phyloP scores from a whole-genome alignment of 2,113 vertebrate species.

The Ammodytes dubius region DNA sequence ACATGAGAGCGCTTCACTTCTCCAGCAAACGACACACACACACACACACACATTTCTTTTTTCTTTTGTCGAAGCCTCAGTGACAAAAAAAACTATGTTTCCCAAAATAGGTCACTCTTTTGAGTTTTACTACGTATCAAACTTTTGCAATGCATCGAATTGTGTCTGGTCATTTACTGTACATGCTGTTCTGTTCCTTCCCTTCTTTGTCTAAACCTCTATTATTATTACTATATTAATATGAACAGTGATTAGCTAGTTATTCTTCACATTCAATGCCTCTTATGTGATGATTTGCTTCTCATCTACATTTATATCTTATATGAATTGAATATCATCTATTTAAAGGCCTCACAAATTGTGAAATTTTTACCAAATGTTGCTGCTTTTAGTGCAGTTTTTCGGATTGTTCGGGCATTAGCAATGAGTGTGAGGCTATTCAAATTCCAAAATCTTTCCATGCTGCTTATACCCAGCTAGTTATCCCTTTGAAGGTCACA shows the following conservation, averaged over 20 bases:
- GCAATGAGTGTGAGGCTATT: background rate
- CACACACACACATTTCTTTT: background rate
- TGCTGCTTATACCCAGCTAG: background rate
- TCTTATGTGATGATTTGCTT: background rate
- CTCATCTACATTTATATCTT: background rate
- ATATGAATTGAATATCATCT: background rate
- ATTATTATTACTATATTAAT: background rate
- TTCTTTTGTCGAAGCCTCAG: constrained; percentile 8
- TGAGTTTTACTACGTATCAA: constrained; percentile 11
- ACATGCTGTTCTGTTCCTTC: background rate
- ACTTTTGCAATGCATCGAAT: background rate
- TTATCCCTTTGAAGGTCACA: no score
- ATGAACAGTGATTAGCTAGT: background rate
- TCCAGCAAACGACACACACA: constrained; percentile 1
- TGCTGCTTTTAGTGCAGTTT: background rate
- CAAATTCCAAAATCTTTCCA: background rate
- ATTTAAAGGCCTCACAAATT: background rate
- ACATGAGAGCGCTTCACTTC: constrained; percentile 6
- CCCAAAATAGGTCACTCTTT: constrained; percentile 18
- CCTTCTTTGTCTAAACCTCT: background rate
- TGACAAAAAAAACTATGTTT: constrained; percentile 17
- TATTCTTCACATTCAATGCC: background rate
- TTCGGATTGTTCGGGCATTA: background rate
- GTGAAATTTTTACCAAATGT: background rate
- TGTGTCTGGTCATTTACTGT: background rate